phyloP scores from a whole-genome alignment of 1,140 invertebrate species.

The Drosophila nannoptera region DNA sequence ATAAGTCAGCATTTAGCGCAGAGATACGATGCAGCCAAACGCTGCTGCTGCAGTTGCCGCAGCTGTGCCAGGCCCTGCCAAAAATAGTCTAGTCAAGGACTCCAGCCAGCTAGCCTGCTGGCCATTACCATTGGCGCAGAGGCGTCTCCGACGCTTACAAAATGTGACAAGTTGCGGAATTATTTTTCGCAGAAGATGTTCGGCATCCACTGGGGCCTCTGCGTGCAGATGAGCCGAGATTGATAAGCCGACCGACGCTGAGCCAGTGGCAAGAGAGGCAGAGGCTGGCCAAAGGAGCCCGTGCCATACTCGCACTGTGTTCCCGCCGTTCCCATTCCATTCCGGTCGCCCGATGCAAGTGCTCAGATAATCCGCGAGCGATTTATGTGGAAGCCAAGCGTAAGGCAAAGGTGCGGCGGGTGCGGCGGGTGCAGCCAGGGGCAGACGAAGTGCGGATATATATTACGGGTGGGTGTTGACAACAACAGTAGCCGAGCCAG shows the following conservation, averaged over 20 bases:
- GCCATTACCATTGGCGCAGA: slow-evolving; percentile 49
- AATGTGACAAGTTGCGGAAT: slow-evolving; percentile 76
- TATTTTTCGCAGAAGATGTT: slow-evolving; percentile 77
- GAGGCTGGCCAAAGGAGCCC: slow-evolving; percentile 18
- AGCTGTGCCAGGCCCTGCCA: slow-evolving; percentile 29
- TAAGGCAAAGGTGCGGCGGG: not conserved
- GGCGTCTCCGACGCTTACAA: slow-evolving; percentile 63
- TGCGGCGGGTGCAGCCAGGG: not conserved
- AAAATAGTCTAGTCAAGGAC: slow-evolving; percentile 67
- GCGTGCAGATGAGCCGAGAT: slow-evolving; percentile 73
- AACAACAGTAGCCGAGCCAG: slow-evolving; percentile 69
- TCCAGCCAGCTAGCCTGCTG: slow-evolving; percentile 21
- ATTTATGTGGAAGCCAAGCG: slow-evolving; percentile 67
- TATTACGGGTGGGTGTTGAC: slow-evolving; percentile 30
- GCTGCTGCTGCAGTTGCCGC: slow-evolving; percentile 2
- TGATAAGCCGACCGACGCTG: slow-evolving; percentile 55
- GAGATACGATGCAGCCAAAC: slow-evolving; percentile 19
- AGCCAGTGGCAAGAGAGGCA: not conserved
- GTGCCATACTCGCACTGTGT: slow-evolving; percentile 41
- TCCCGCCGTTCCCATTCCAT: slow-evolving; percentile 10
- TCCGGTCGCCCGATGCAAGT: slow-evolving; percentile 55
- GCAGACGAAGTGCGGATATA: no score
- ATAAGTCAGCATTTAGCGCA: slow-evolving; percentile 19
- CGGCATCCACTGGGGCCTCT: slow-evolving; percentile 33
- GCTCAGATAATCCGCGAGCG: slow-evolving; percentile 59